A percentile compares a stretch with the other conserved stretches of the same genome.
Evolutionary conservation across 1,140 invertebrate species (phyloP).

Genomic region (Eumaeus atala): DNA sequence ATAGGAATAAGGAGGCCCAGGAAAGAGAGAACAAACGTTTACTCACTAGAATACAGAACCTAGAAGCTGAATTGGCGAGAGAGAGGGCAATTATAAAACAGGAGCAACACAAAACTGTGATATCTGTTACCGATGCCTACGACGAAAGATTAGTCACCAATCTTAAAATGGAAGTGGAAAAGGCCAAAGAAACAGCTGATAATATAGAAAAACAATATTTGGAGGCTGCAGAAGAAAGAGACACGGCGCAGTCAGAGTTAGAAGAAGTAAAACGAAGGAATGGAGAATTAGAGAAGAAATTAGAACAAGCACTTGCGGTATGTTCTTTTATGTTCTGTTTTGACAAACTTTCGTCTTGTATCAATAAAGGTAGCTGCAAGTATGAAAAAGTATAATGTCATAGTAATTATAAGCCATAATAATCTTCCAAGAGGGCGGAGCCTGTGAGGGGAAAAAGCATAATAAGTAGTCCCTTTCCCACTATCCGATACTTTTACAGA

Average conservation of each 20-base stretch:
- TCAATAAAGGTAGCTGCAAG: too few species aligned
- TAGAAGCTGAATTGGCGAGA: slow-evolving; percentile 84
- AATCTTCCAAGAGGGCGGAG: too few species aligned
- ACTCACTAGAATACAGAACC: slow-evolving; percentile 82
- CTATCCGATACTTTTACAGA: too few species aligned
- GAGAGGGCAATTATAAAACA: slow-evolving; percentile 76
- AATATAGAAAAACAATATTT: slow-evolving; percentile 87
- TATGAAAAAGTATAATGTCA: too few species aligned
- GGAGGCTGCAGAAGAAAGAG: slow-evolving; percentile 82
- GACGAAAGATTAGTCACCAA: slow-evolving; percentile 77
- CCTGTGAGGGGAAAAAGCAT: too few species aligned
- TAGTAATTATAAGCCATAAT: too few species aligned
- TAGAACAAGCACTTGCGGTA: slow-evolving; percentile 77
- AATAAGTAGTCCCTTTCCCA: too few species aligned
- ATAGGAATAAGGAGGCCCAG: slow-evolving; percentile 87
- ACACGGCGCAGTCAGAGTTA: slow-evolving; percentile 82
- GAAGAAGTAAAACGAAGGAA: slow-evolving; percentile 87
- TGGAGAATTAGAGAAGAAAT: slow-evolving; percentile 81
- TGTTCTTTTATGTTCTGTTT: slow-evolving; percentile 22
- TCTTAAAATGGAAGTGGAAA: slow-evolving; percentile 84
- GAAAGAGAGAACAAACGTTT: slow-evolving; percentile 90
- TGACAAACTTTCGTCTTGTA: too few species aligned
- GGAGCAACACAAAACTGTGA: slow-evolving; percentile 78
- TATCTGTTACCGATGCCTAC: slow-evolving; percentile 71
- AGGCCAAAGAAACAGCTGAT: slow-evolving; percentile 84